Conservation (phyloP, 1,140 invertebrate species). For the Armadillidium nasatum region DNA sequence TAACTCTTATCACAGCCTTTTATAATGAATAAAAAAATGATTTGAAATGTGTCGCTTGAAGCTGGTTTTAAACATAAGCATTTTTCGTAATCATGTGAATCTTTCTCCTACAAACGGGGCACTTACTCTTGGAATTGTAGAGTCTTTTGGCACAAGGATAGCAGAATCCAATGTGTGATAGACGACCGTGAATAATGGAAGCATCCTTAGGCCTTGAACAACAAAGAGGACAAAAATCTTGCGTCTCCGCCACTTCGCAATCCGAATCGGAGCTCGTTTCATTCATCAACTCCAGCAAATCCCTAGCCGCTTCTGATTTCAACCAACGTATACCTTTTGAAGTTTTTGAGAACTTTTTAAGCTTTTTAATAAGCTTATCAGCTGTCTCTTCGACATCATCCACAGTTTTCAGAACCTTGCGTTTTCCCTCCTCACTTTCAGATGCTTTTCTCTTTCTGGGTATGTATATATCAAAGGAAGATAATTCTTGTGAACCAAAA, state of each 20-base stretch:
- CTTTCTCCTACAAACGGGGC: constrained; percentile 38
- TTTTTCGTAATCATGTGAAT: constrained; percentile 40
- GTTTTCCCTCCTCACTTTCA: constrained; percentile 8
- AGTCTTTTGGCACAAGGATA: constrained; percentile 38
- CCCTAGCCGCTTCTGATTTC: constrained; percentile 17
- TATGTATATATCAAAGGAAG: not conserved
- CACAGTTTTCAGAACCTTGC: not conserved
- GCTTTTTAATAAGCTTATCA: constrained; percentile 8
- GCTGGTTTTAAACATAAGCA: constrained; percentile 17
- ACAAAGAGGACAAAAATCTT: constrained; percentile 34
- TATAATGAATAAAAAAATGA: too few relatives aligned
- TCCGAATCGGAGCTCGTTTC: not conserved
- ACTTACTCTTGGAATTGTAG: constrained; percentile 27
- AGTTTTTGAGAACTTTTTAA: constrained; percentile 4
- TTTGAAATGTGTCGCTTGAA: too few relatives aligned
- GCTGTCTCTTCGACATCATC: not conserved
- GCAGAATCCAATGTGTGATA: constrained; percentile 38
- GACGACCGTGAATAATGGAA: constrained; percentile 36
- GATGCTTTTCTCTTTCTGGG: constrained; percentile 25
- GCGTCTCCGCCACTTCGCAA: not conserved
- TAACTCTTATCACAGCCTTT: too few relatives aligned
- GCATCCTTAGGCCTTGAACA: constrained; percentile 37
- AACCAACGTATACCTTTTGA: constrained; percentile 22
- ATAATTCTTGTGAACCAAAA: constrained; percentile 26
- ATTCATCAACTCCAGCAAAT: constrained; percentile 4